Percentiles rank a stretch among this genome's conserved stretches.
These are phyloP conservation scores for Ptychodera flava DNA, from an alignment of 35 echinoderm and acorn worm genomes.

Conservation along the genomic window DNA sequence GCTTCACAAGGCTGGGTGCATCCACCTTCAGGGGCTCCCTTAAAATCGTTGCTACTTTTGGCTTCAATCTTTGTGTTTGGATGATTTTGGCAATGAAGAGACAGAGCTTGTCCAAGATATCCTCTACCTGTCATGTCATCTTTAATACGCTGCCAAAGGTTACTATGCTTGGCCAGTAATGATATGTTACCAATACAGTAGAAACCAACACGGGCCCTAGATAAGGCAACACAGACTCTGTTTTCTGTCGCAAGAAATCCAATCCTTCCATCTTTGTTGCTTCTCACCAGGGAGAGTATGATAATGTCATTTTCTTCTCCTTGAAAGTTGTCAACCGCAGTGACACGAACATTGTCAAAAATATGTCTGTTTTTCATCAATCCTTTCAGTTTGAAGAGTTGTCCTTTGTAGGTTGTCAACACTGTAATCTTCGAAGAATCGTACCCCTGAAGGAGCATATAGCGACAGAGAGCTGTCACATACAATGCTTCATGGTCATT, in stretches of 20 bases:
- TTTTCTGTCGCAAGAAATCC: slow-evolving; percentile 80
- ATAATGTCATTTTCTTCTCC: slow-evolving; percentile 99
- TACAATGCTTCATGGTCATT: slow-evolving; percentile 71
- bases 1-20: slow-evolving; percentile 56
- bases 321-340: slow-evolving; percentile 75
- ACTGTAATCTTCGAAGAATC: slow-evolving; percentile 69
- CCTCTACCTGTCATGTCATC: slow-evolving; percentile 14
- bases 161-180: slow-evolving; percentile 25
- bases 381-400: slow-evolving; percentile 62
- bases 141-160: slow-evolving; percentile 58
- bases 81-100: slow-evolving; percentile 70
- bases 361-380: slow-evolving; percentile 33
- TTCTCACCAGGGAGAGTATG: slow-evolving; percentile 80
- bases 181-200: slow-evolving; percentile 88
- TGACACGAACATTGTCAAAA: slow-evolving; percentile 55
- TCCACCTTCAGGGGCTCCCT: slow-evolving; percentile 63
- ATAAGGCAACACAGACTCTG: slow-evolving; percentile 86
- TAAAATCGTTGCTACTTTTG: slow-evolving; percentile 41
- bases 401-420: slow-evolving; percentile 72
- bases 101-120: slow-evolving; percentile 28
- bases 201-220: slow-evolving; percentile 69
- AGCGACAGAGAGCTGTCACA: slow-evolving; percentile 47
- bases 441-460: slow-evolving; percentile 83
- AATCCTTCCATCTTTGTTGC: slow-evolving; percentile 60
- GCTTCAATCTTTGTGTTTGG: slow-evolving; percentile 35